Evolutionary conservation across 1,140 invertebrate species (phyloP).

Genomic region (Lucilia sericata): DNA sequence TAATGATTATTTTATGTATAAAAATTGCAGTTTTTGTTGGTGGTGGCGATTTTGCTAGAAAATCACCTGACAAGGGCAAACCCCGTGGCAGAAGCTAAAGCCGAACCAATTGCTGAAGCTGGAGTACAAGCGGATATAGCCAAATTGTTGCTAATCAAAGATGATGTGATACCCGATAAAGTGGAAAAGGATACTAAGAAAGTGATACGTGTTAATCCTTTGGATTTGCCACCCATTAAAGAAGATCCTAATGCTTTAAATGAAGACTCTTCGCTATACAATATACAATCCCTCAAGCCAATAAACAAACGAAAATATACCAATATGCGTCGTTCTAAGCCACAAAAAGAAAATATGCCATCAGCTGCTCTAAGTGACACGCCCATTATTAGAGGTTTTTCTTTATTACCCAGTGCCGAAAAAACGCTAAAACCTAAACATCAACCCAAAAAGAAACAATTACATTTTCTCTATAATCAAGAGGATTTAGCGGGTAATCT

Average conservation of each 20-base stretch:
- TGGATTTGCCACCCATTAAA: constrained; percentile 56
- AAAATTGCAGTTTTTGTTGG: background rate
- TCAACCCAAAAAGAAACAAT: constrained; percentile 54
- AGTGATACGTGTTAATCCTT: constrained; percentile 61
- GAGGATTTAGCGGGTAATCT: constrained; percentile 42
- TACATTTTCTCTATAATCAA: constrained; percentile 56
- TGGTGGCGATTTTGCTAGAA: background rate
- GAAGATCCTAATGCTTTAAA: constrained; percentile 54
- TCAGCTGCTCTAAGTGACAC: background rate
- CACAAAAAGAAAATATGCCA: background rate
- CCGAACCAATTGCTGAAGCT: background rate
- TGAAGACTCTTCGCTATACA: constrained; percentile 61
- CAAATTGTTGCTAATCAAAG: constrained; percentile 54
- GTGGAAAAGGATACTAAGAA: constrained; percentile 61
- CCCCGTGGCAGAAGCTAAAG: background rate
- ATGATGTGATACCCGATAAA: constrained; percentile 57
- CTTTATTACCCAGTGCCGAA: background rate
- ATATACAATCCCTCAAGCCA: constrained; percentile 58
- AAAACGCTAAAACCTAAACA: constrained; percentile 55
- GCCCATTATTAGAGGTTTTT: constrained; percentile 17
- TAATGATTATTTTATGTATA: background rate
- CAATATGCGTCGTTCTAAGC: constrained; percentile 52
- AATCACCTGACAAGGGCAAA: constrained; percentile 14
- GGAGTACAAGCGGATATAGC: background rate
- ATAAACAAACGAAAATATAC: constrained; percentile 51